Evolutionary conservation across 2,888 invertebrate species (phyloP).

Genomic region (Keiferia lycopersicella): DNA sequence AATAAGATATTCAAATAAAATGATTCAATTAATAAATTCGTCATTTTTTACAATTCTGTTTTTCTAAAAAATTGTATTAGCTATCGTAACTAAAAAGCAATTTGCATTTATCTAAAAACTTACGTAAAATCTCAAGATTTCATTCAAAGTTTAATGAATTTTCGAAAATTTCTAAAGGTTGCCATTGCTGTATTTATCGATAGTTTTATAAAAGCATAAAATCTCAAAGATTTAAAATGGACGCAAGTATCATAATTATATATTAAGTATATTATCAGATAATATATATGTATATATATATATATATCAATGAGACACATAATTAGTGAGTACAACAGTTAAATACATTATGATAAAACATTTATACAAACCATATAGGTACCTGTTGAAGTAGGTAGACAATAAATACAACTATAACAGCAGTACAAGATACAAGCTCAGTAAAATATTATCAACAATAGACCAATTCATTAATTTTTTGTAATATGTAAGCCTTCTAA

Average conservation of each 20-base stretch:
- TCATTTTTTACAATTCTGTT: conserved; percentile 42
- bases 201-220: conserved; percentile 36
- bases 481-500: background rate
- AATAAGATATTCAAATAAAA: conserved; percentile 42
- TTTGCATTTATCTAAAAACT: conserved; percentile 8
- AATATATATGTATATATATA: conserved; percentile 1
- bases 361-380: conserved; percentile 40
- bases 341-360: too few species aligned
- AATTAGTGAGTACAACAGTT: too few species aligned
- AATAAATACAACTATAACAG: conserved; percentile 46
- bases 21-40: conserved; percentile 57
- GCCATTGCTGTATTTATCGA: background rate
- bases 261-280: too few species aligned
- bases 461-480: background rate
- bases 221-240: conserved; percentile 41
- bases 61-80: conserved; percentile 42
- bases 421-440: conserved; percentile 47
- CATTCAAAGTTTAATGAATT: background rate
- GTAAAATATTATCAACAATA: conserved; percentile 11
- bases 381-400: conserved; percentile 39
- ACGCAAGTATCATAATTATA: conserved; percentile 39
- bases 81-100: conserved; percentile 2
- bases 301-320: background rate
- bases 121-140: conserved; percentile 8
- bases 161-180: background rate